Base-by-base conservation (phyloP, 2,888 invertebrate species). In the Nomada lathburiana region DNA sequence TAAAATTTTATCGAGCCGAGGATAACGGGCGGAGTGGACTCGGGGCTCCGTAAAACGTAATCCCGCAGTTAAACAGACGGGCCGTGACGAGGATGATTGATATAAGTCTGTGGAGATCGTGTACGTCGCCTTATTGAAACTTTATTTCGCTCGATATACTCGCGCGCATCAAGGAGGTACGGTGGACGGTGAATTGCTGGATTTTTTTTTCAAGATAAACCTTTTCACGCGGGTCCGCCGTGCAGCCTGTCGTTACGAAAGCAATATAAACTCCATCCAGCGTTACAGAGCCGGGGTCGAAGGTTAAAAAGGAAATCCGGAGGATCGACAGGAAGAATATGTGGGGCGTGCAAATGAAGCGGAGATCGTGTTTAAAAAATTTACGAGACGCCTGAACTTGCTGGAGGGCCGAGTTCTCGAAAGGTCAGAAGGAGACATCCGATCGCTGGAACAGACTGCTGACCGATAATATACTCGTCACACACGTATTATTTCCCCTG, bases 391-490 rank as follows among this genome's bases (percentile, higher is more conserved):
- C 16, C 42, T 36, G 47, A 65, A 62, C 57, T 18, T 42, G 47
- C 36, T 16, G 16, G 52, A 36, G 7, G 47, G 57, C 29, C 62
- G 63, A 59, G 18, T 23, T 69, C 44, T 55, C 57, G 68, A 81
- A 85, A 83, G 72, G 72, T 83, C 75, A 76, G 44, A 71, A 20
- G 55, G n/a, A n/a, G 42, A 74, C 47, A 65, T 18, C 16, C 20
- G 26, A 67, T 63, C 55, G n/a, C 20, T 18, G 57, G 44, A 23
- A 69, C 26, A 26, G 13, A 7, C 13, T 5, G n/a, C 26, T 18
- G 13, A 13, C 13, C 3, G n/a, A 62, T 62, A 50, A 5, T 47
- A 47, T 4, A 18, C 29, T 13, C 42, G 13, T 16, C 0, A 63
- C 16, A 7, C 16, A 63, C 11, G 18, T 64, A 11, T 13, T 53